Conservation (phyloP, 2,113 vertebrate species). For the Hippotragus niger region DNA sequence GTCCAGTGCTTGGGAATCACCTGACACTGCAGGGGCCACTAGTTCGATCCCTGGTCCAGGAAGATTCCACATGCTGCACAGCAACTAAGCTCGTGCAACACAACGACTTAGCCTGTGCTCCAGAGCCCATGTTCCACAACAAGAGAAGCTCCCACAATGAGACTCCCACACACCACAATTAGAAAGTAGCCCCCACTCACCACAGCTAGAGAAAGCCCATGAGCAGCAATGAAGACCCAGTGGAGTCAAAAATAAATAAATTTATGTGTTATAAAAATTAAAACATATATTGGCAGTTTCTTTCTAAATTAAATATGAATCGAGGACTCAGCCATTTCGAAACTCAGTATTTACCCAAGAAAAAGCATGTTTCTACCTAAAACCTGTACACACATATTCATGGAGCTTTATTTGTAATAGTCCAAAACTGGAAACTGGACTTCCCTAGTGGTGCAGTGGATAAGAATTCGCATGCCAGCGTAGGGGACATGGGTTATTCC, state of each 20-base stretch:
- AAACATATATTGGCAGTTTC: background rate
- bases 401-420: background rate
- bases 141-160: background rate
- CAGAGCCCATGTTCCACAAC: background rate
- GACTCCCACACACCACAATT: background rate
- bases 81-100: accelerated
- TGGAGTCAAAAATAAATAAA: background rate
- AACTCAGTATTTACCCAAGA: background rate
- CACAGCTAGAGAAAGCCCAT: background rate
- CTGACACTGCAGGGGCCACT: background rate
- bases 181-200: background rate
- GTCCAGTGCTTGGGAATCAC: background rate
- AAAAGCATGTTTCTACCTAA: background rate
- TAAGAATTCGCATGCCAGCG: accelerated
- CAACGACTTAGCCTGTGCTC: background rate
- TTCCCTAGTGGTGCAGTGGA: background rate
- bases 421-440: background rate
- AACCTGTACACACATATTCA: background rate
- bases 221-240: background rate
- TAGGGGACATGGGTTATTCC: background rate
- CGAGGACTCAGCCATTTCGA: background rate
- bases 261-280: background rate
- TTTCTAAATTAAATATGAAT: background rate
- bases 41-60: background rate
- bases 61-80: background rate